Conservation (phyloP, 37 sponge, comb jelly and placozoan genomes). For the Mnemiopsis leidyi region DNA sequence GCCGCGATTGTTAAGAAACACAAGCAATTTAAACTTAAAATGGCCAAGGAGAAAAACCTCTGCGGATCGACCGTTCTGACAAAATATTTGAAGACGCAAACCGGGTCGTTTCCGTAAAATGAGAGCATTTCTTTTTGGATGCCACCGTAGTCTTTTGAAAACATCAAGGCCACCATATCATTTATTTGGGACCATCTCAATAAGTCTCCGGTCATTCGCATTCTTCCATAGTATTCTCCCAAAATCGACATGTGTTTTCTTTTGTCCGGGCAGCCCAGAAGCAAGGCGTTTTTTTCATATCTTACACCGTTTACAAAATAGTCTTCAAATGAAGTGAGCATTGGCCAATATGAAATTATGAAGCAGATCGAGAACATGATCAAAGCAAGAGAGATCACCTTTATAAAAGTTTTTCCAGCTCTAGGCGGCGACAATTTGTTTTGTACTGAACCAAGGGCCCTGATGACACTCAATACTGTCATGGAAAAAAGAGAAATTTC, state of each 20-base stretch:
- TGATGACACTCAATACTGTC: background rate
- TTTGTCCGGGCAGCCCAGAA: background rate
- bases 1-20: background rate
- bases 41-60: background rate
- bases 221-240: background rate
- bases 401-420: background rate
- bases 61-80: background rate
- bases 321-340: background rate
- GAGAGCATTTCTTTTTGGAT: background rate
- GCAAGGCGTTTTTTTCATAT: background rate
- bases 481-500: background rate
- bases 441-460: background rate
- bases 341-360: too few relatives aligned
- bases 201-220: background rate
- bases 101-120: background rate
- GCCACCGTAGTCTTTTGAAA: background rate
- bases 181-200: background rate
- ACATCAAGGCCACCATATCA: background rate
- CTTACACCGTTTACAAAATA: background rate
- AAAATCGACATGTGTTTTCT: background rate
- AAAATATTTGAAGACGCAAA: background rate
- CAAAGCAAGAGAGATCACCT: background rate
- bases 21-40: background rate
- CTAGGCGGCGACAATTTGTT: background rate
- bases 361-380: background rate